A percentile compares a stretch with the other conserved stretches of the same genome.
Conservation (phyloP, 2,888 invertebrate genomes). For the Sarcophaga rosellei region DNA sequence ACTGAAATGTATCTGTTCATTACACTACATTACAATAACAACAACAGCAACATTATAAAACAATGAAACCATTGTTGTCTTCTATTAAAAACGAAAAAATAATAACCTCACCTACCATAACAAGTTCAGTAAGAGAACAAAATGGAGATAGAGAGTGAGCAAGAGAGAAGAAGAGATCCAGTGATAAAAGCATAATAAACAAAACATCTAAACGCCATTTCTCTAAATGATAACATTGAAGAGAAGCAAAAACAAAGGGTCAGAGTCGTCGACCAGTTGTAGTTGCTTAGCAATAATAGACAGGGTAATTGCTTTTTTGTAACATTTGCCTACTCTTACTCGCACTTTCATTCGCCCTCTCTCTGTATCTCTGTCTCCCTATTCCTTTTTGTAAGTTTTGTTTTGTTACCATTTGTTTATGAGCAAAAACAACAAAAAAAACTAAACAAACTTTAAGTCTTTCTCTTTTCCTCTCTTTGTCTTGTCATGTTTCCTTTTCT, state of each 20-base stretch:
- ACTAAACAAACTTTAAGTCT: not conserved
- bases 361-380: too few species aligned
- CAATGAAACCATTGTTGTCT: not conserved
- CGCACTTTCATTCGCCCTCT: not conserved
- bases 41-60: not conserved
- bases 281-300: not conserved
- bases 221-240: not conserved
- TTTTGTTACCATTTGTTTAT: not conserved
- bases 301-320: not conserved
- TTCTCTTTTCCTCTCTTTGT: not conserved
- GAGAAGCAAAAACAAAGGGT: not conserved
- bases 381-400: too few species aligned
- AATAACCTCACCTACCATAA: not conserved
- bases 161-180: not conserved
- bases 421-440: not conserved
- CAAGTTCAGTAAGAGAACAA: too few species aligned
- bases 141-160: not conserved
- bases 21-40: too few species aligned
- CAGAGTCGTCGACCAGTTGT: not conserved
- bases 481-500: not conserved
- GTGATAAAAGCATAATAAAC: not conserved
- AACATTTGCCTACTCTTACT: not conserved
- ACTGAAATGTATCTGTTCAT: too few species aligned
- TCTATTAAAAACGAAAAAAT: not conserved
- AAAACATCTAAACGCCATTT: not conserved